phyloP scores from a whole-genome alignment of 2,113 vertebrate species.

The Nyctereutes procyonoides region DNA sequence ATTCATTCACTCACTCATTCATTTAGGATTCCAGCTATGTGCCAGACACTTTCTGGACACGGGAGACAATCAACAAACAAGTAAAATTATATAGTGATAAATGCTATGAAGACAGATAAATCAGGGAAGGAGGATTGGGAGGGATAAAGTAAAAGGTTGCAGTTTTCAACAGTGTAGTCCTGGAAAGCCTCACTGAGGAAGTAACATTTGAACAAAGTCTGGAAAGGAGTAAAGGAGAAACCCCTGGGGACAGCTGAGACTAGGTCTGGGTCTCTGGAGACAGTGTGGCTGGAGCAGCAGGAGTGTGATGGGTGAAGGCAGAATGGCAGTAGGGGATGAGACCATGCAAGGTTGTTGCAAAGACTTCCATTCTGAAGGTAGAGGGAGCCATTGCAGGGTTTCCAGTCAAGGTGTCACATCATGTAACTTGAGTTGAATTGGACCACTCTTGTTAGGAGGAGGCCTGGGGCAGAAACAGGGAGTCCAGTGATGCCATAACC shows the following conservation, averaged over 20 bases:
- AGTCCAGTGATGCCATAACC: not conserved
- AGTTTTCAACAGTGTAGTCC: not conserved
- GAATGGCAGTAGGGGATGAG: not conserved
- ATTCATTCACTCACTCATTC: not conserved
- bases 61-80: not conserved
- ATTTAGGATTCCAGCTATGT: not conserved
- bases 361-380: not conserved
- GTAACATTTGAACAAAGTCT: not conserved
- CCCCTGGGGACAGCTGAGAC: not conserved
- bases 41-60: not conserved
- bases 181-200: not conserved
- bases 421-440: not conserved
- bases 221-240: not conserved
- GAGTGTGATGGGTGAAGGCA: not conserved
- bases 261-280: not conserved
- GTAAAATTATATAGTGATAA: not conserved
- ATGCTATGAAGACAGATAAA: not conserved
- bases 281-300: not conserved
- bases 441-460: not conserved
- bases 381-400: not conserved
- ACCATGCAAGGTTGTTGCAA: not conserved
- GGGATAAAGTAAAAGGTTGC: not conserved
- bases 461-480: not conserved
- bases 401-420: not conserved
- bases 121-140: not conserved